Evolutionary conservation across 1,140 invertebrate species (phyloP).

Genomic region (Temnothorax curvispinosus): DNA sequence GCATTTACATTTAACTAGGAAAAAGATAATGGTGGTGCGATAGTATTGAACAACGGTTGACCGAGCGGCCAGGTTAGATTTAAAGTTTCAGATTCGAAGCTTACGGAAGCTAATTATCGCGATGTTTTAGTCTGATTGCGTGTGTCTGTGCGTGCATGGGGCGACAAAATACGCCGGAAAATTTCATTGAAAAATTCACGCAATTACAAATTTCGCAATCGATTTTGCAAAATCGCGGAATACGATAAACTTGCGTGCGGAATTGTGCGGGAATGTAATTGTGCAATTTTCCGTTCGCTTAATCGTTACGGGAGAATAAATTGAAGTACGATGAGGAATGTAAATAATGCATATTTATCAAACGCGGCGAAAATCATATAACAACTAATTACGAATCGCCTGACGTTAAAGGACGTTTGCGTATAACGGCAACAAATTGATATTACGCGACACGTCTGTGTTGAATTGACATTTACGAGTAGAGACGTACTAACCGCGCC

Average conservation of each 20-base stretch:
- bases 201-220: neutral
- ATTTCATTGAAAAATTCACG: constrained; percentile 8
- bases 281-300: constrained; percentile 37
- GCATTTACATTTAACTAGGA: constrained; percentile 78
- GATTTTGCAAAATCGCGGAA: constrained; percentile 15
- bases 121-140: constrained; percentile 13
- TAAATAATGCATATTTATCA: constrained; percentile 19
- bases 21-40: constrained; percentile 66
- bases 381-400: constrained; percentile 26
- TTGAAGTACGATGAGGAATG: constrained; percentile 11
- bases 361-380: constrained; percentile 14
- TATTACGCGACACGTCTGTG: constrained; percentile 44
- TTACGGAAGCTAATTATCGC: neutral
- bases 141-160: neutral
- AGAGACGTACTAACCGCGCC: constrained; percentile 37
- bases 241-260: neutral
- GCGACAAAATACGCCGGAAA: neutral
- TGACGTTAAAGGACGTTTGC: constrained; percentile 7
- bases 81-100: neutral
- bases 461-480: constrained; percentile 52
- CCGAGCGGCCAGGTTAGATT: neutral
- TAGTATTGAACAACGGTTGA: neutral
- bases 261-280: constrained; percentile 34
- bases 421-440: constrained; percentile 36
- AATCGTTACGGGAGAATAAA: neutral